A percentile compares a stretch with the other conserved stretches of the same genome.
Evolutionary conservation across 1,140 invertebrate species (phyloP).

Genomic region (Ceratina australensis): DNA sequence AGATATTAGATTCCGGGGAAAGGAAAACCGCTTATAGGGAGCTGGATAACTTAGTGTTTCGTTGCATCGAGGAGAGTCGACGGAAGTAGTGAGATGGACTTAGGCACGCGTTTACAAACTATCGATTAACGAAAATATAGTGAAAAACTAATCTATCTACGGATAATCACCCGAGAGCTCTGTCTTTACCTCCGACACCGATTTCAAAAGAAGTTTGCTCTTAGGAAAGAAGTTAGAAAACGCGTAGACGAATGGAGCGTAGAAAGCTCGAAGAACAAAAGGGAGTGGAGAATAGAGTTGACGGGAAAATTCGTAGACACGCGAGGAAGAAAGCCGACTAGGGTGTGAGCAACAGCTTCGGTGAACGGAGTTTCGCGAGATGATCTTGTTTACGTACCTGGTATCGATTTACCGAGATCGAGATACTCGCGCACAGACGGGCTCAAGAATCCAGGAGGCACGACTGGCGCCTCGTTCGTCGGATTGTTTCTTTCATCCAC

Average conservation of each 20-base stretch:
- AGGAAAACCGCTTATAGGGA: neutral
- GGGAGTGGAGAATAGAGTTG: conserved; percentile 4
- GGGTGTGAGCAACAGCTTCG: neutral
- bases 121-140: no score
- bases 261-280: neutral
- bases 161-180: no score
- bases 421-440: conserved; percentile 91
- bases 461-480: conserved; percentile 81
- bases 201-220: no score
- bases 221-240: neutral
- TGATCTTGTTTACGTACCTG: conserved; percentile 83
- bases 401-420: conserved; percentile 92
- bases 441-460: conserved; percentile 89
- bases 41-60: neutral
- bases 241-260: neutral
- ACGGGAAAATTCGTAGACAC: conserved; percentile 13
- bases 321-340: neutral
- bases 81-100: no score
- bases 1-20: neutral
- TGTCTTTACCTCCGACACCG: no score
- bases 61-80: no score
- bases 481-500: conserved; percentile 84
- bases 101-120: no score
- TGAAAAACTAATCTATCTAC: no score
- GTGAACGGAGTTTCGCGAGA: conserved; percentile 40